Percentiles rank a stretch among this genome's conserved stretches.
Evolutionary conservation across 2,888 invertebrate genomes (phyloP).

Genomic region (Synergus gifuensis): DNA sequence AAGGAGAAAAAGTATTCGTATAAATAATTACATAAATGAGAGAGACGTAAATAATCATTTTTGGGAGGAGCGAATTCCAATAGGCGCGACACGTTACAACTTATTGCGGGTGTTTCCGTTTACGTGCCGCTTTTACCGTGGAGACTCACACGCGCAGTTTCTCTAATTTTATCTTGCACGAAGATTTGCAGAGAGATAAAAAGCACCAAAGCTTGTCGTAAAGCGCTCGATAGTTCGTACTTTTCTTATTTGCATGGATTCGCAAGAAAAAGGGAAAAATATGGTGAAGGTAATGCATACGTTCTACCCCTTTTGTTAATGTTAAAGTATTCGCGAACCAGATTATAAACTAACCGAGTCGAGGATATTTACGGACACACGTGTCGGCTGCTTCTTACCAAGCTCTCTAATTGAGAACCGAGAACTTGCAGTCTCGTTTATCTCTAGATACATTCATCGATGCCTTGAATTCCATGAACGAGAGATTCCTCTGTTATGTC

Average conservation of each 20-base stretch:
- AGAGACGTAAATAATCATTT: not conserved
- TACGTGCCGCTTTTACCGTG: slow-evolving; percentile 5
- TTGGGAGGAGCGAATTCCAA: not conserved
- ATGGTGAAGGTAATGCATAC: slow-evolving; percentile 36
- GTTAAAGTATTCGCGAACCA: slow-evolving; percentile 55
- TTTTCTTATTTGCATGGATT: slow-evolving; percentile 29
- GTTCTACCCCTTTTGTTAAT: slow-evolving; percentile 55
- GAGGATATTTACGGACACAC: slow-evolving; percentile 57
- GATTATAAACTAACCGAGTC: slow-evolving; percentile 57
- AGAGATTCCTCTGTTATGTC: slow-evolving; percentile 30
- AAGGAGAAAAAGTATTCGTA: not conserved
- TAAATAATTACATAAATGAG: not conserved
- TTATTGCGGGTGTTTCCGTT: slow-evolving; percentile 3
- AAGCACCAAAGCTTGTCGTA: slow-evolving; percentile 45
- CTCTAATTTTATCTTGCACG: slow-evolving; percentile 48
- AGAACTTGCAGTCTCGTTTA: slow-evolving; percentile 46
- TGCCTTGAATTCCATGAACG: slow-evolving; percentile 24
- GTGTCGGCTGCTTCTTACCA: slow-evolving; percentile 56
- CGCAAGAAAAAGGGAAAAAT: slow-evolving; percentile 44
- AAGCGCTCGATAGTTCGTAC: slow-evolving; percentile 35
- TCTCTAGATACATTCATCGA: slow-evolving; percentile 24
- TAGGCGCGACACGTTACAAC: not conserved
- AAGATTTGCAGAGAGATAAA: slow-evolving; percentile 44
- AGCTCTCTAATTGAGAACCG: slow-evolving; percentile 55
- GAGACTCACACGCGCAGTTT: slow-evolving; percentile 27